These are phyloP conservation scores for Podargus strigoides DNA, from an alignment of 2,797 vertebrate genomes.

Conservation along the genomic window DNA sequence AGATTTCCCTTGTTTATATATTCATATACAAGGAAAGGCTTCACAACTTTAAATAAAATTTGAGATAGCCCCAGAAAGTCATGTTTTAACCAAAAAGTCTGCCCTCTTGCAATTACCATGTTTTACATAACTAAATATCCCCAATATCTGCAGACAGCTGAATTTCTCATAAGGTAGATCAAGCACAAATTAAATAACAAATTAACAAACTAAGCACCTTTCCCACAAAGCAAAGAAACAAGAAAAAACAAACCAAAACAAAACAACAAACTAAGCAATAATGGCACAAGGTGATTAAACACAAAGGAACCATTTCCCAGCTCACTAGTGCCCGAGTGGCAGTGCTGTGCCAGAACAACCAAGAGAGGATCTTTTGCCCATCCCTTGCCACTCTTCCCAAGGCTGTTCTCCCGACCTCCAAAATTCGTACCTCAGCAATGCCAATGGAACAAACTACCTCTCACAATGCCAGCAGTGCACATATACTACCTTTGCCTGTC, in stretches of 20 bases:
- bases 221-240: background rate
- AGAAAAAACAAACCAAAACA: background rate
- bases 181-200: background rate
- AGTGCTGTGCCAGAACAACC: accelerated
- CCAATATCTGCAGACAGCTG: background rate
- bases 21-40: background rate
- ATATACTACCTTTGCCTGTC: background rate
- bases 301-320: background rate
- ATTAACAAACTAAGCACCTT: too few species aligned
- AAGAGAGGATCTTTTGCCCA: background rate
- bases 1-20: background rate
- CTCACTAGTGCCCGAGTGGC: background rate
- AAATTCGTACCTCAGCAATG: background rate
- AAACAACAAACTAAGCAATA: background rate
- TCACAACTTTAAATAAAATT: background rate
- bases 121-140: background rate
- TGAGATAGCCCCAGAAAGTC: background rate
- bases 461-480: accelerated
- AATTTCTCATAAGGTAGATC: background rate
- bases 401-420: background rate
- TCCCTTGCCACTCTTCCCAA: background rate
- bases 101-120: background rate
- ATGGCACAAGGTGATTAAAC: background rate
- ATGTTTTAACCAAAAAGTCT: background rate
- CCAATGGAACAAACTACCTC: background rate